Percentiles rank a stretch among this genome's conserved stretches.
phyloP scores from a whole-genome alignment of 2,113 vertebrate genomes.

The Salvator merianae region DNA sequence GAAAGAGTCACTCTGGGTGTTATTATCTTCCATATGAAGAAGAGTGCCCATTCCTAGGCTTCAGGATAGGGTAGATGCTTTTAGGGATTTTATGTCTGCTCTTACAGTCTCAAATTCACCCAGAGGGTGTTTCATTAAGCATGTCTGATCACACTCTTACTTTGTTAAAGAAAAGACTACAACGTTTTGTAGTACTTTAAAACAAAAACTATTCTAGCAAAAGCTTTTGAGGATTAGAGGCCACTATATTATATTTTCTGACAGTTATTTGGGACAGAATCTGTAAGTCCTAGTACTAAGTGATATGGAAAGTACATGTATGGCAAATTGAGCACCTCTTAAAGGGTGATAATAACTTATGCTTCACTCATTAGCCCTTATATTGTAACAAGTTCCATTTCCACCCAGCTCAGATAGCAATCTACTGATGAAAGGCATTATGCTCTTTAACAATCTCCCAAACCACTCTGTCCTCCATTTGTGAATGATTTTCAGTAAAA shows the following conservation, averaged over 20 bases:
- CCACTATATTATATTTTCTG: not conserved
- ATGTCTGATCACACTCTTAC: not conserved
- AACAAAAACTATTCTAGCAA: not conserved
- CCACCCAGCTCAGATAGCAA: slow-evolving; percentile 39
- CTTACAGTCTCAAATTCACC: too few relatives aligned
- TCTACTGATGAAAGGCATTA: slow-evolving; percentile 42
- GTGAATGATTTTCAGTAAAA: slow-evolving; percentile 29
- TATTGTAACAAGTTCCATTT: slow-evolving; percentile 36
- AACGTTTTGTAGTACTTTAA: not conserved
- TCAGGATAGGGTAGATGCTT: too few relatives aligned
- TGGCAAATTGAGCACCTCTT: slow-evolving; percentile 11
- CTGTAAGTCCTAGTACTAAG: not conserved
- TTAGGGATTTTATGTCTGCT: too few relatives aligned
- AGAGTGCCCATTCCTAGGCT: too few relatives aligned
- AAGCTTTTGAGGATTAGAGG: not conserved
- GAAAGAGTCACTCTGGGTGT: too few relatives aligned
- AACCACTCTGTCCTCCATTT: slow-evolving; percentile 16
- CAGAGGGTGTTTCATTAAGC: too few relatives aligned
- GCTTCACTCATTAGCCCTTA: slow-evolving; percentile 2
- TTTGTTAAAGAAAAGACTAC: too few relatives aligned
- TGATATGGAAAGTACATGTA: not conserved
- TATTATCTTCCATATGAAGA: too few relatives aligned
- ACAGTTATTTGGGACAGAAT: not conserved
- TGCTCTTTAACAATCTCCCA: slow-evolving; percentile 14
- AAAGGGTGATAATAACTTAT: slow-evolving; percentile 8